These are phyloP conservation scores for Emesis russula DNA, from an alignment of 2,888 invertebrate species.

Conservation along the genomic window DNA sequence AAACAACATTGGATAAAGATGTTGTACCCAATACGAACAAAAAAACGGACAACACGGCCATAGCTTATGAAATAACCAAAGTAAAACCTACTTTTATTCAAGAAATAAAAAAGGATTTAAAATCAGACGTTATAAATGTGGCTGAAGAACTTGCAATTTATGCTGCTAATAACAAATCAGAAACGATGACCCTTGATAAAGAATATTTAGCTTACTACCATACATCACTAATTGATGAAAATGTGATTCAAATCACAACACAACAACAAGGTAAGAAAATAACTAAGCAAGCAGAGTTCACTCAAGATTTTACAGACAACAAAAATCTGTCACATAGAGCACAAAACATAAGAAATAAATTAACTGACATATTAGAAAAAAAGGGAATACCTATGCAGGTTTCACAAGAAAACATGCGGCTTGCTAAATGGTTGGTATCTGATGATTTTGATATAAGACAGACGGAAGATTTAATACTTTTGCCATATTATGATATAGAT, in stretches of 20 bases:
- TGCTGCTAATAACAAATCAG: not conserved
- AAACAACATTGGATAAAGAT: not conserved
- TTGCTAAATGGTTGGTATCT: not conserved
- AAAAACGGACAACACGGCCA: not conserved
- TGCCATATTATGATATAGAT: conserved; percentile 1
- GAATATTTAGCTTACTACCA: conserved; percentile 6
- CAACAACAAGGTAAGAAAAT: conserved; percentile 1
- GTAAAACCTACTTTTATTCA: not conserved
- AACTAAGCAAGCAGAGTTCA: not conserved
- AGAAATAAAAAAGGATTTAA: not conserved
- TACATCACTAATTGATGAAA: not conserved
- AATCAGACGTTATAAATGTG: not conserved
- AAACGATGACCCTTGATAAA: conserved; percentile 9
- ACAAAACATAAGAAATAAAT: not conserved
- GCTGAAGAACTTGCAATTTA: not conserved
- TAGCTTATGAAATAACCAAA: not conserved
- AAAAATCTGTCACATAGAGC: not conserved
- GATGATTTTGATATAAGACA: not conserved
- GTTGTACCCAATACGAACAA: not conserved
- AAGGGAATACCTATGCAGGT: not conserved
- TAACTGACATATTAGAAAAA: not conserved
- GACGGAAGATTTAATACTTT: not conserved
- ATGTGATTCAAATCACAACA: not conserved
- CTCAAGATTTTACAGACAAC: not conserved
- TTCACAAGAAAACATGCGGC: not conserved